These are phyloP conservation scores for Pteria penguin DNA, from an alignment of 2,888 invertebrate species.

Conservation along the genomic window DNA sequence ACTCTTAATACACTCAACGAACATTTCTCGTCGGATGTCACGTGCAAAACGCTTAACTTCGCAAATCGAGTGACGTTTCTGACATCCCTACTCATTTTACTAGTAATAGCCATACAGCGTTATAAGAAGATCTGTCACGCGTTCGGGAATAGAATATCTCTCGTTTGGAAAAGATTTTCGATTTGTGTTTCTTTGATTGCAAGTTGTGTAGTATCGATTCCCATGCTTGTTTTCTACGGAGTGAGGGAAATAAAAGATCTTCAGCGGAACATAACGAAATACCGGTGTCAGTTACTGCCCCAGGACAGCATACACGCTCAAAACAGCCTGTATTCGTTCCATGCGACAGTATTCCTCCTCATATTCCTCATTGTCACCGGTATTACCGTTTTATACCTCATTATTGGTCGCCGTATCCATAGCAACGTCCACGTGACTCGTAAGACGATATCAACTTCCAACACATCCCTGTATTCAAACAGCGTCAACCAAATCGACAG, in stretches of 20 bases:
- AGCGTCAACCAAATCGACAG: background rate
- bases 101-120: slow-evolving; percentile 13
- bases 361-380: background rate
- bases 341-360: background rate
- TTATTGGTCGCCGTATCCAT: slow-evolving; percentile 6
- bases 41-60: slow-evolving; percentile 15
- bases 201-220: background rate
- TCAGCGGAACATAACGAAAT: background rate
- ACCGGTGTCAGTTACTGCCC: background rate
- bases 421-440: background rate
- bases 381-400: slow-evolving; percentile 4
- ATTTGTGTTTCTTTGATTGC: background rate
- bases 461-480: background rate
- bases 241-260: background rate
- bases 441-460: background rate
- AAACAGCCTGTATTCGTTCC: background rate
- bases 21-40: background rate
- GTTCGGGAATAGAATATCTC: background rate
- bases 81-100: background rate
- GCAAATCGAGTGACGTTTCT: slow-evolving; percentile 1
- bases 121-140: slow-evolving; percentile 21
- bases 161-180: slow-evolving; percentile 16
- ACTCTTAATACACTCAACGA: background rate
- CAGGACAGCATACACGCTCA: background rate
- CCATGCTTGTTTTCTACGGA: slow-evolving; percentile 1